Evolutionary conservation across 2,113 vertebrate genomes (phyloP), one percentile per base, ranked within the genome.

Genomic region (Mirza zaza): DNA sequence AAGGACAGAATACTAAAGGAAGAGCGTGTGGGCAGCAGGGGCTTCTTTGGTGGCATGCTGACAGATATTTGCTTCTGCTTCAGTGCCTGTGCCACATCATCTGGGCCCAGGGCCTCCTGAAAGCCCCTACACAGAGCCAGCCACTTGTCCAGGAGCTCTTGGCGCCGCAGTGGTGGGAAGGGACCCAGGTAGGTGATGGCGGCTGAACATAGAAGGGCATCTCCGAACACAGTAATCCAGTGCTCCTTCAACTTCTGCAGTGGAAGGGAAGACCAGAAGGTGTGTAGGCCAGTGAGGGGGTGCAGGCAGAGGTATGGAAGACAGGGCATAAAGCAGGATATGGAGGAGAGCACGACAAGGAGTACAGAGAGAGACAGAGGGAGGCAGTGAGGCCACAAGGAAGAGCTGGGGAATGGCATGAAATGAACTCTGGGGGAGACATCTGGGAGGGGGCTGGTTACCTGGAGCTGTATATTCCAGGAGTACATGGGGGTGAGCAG

Each of bases 111-210:
- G 8, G 96, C 6, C 13, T 99, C 98, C 75, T 52, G 96, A 71
- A 97, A 98, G 21, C 98, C 98, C 18, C 94, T 84, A 50, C 98
- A 99, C 17, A 99, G 45, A 10, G 95, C 93, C 77, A 96, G 98
- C 99, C 99, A 99, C 95, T 99, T 99, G 57, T 92, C 91, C 27
- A 99, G 85, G 6, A 99, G 97, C 81, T 99, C 98, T 45, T 96
- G 92, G 21, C 98, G 98, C 21, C 98, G 55, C 2, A 79, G 70
- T 7, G 98, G 92, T 12, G 97, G 97, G 92, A 99, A 99, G 29
- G 98, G 98, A 20, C 99, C 99, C 87, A 99, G 97, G 97, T 99
- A 99, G 17, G 98, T 75, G 25, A 99, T 39, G 27, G 98, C 95
- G 1, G 99, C 99, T 8, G 99, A 98, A 70, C 99, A 97, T 45